Evolutionary conservation across 1,140 invertebrate species (phyloP), one percentile per base, ranked within the genome.

Genomic region (Phortica variegata): DNA sequence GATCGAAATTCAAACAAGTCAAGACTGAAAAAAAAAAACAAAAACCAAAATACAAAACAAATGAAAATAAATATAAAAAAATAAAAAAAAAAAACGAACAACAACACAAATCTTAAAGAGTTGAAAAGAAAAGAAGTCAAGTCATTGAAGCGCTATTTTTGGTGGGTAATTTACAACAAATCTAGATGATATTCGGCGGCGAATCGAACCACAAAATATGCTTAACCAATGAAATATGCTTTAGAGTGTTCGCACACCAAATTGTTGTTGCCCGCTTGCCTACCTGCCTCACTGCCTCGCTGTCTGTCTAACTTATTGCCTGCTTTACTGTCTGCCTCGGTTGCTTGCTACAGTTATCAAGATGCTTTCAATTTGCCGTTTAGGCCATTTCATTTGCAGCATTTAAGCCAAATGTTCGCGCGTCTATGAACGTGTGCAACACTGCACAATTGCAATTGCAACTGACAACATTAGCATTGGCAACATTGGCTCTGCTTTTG

Each of bases 351-450:
- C 23, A 26, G 5, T 68, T 68, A 68, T 68, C 63, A 68, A 68
- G 63, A 68, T 68, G 63, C 63, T 60, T 68, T 60, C 63, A 63
- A 68, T 68, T 51, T 68, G 61, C 61, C 63, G 65, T 69, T 68
- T 68, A 68, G 65, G 57, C 63, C 69, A 10, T 68, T 68, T 68
- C 63, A 68, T 68, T 68, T 68, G 65, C 60, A 68, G 60, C 65
- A 68, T 68, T 68, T 68, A 68, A 63, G 52, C 23, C 23, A 26
- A 26, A 26, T 26, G 23, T 10, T 26, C 5, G 10, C 23, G 23
- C 23, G 5, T 5, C 23, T 6, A 26, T 26, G 23, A 26, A 26
- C 23, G 23, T 66, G 50, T 43, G 17, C 32, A 44, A 51, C 43
- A 43, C 58, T 65, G 26, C 44, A 37, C 18, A 40, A 20, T 19